phyloP scores from a whole-genome alignment of 2,113 vertebrate genomes.

The Mastomys natalensis region DNA sequence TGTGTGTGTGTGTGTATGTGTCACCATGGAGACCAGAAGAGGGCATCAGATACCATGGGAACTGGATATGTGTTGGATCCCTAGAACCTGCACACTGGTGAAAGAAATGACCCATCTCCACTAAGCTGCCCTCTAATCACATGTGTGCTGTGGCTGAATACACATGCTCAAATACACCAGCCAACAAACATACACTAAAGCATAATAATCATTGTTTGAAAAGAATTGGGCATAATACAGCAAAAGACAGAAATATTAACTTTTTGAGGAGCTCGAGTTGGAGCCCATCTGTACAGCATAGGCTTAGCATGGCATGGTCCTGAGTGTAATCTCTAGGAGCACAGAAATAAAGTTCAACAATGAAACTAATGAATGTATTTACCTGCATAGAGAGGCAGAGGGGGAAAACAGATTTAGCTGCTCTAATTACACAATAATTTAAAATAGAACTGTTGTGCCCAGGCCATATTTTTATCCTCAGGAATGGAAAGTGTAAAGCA shows the following conservation, averaged over 20 bases:
- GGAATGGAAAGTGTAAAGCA: neutral
- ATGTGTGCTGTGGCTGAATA: neutral
- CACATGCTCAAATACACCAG: neutral
- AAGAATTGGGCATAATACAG: neutral
- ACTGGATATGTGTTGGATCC: neutral
- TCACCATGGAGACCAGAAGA: no score
- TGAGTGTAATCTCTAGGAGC: neutral
- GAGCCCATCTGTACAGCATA: neutral
- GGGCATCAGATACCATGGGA: no score
- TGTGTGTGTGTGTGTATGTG: no score
- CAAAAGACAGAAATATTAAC: conserved; percentile 8
- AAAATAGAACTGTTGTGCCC: neutral
- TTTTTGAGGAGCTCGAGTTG: neutral
- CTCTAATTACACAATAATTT: conserved; percentile 4
- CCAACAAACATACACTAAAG: neutral
- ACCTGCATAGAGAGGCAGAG: no score
- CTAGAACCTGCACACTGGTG: neutral
- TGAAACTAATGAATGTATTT: conserved; percentile 6
- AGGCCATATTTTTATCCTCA: neutral
- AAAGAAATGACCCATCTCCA: neutral
- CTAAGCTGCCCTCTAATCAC: neutral
- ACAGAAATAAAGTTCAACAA: neutral
- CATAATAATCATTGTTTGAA: neutral
- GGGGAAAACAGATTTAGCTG: neutral
- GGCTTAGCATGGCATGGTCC: neutral